phyloP scores from a whole-genome alignment of 1,140 invertebrate species.

The Bombus pascuorum region DNA sequence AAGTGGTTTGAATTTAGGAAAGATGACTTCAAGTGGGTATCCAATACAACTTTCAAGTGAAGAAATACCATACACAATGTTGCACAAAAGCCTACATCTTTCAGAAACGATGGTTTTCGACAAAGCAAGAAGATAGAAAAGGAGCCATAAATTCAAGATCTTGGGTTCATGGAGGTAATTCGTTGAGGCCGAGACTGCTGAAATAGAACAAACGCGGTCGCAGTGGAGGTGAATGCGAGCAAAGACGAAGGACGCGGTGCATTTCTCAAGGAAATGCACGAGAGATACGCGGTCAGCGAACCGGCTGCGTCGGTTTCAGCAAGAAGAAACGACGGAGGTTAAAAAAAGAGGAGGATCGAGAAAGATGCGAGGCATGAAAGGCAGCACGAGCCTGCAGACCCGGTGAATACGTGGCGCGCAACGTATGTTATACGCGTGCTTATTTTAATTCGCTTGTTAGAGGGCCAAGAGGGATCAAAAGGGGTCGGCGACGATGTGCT shows the following conservation, averaged over 20 bases:
- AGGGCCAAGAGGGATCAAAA: slow-evolving; percentile 29
- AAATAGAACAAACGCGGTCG: slow-evolving; percentile 19
- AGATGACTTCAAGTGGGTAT: not conserved
- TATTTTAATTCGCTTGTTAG: slow-evolving; percentile 61
- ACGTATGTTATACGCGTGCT: slow-evolving; percentile 44
- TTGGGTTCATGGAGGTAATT: not conserved
- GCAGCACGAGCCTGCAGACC: slow-evolving; percentile 13
- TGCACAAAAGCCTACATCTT: not conserved
- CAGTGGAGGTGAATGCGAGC: slow-evolving; percentile 19
- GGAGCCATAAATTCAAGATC: not conserved
- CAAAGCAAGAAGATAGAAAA: not conserved
- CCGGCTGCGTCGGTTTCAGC: not conserved
- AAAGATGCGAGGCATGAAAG: slow-evolving; percentile 49
- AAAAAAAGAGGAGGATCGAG: slow-evolving; percentile 22
- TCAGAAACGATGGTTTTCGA: not conserved
- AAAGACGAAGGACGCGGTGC: slow-evolving; percentile 25
- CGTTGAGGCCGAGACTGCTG: not conserved
- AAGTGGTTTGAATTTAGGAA: not conserved
- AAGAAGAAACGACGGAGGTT: not conserved
- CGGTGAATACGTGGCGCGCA: slow-evolving; percentile 42
- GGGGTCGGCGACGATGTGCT: slow-evolving; percentile 29
- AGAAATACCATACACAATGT: not conserved
- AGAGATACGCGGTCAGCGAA: slow-evolving; percentile 36
- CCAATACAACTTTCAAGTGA: not conserved
- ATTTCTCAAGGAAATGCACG: slow-evolving; percentile 37